phyloP scores from a whole-genome alignment of 2,888 invertebrate species.

The Stegophylla sp. region DNA sequence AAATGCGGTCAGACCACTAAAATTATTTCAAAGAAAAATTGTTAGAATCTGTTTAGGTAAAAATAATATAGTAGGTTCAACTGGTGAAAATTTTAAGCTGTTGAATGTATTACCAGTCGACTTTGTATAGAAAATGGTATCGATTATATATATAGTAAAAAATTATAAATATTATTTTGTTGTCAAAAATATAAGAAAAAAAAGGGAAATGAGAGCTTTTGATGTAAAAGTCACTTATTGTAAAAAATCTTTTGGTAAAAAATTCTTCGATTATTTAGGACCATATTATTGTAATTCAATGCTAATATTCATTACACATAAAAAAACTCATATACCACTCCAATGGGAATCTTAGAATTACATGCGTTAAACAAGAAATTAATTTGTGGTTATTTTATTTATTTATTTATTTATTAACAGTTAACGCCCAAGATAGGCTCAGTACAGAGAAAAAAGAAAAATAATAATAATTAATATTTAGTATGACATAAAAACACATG shows the following conservation, averaged over 20 bases:
- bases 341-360: conserved; percentile 6
- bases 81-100: neutral
- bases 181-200: neutral
- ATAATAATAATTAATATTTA: too few relatives aligned
- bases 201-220: neutral
- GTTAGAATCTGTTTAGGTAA: neutral
- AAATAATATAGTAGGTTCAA: neutral
- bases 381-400: neutral
- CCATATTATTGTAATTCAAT: neutral
- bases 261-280: neutral
- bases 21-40: neutral
- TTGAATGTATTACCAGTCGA: neutral
- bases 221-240: neutral
- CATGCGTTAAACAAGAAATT: neutral
- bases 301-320: neutral
- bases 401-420: too few relatives aligned
- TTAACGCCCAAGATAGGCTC: too few relatives aligned
- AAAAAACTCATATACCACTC: neutral
- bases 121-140: neutral
- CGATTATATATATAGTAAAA: neutral
- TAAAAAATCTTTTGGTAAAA: neutral
- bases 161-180: conserved; percentile 5
- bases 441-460: too few relatives aligned
- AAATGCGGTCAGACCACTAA: neutral
- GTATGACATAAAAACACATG: too few relatives aligned